Conservation (phyloP, 2,113 vertebrate species). For the Paedocypris sp. region DNA sequence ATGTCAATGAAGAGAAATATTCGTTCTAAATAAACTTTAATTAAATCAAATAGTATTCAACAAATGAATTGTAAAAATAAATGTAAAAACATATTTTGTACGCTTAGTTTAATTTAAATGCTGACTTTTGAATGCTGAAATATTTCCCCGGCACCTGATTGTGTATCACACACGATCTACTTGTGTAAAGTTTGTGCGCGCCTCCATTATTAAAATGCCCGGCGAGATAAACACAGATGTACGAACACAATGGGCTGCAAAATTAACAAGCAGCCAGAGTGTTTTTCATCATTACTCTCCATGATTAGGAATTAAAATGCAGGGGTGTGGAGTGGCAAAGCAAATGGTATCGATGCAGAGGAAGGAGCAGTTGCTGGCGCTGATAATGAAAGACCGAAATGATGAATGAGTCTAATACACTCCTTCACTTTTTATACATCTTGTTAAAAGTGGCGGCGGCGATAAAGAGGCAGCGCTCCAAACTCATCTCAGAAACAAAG, state of each 20-base stretch:
- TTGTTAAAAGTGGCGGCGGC: constrained; percentile 49
- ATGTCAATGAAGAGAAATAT: too few species aligned
- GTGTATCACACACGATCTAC: background rate
- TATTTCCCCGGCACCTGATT: too few species aligned
- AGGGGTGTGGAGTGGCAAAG: constrained; percentile 36
- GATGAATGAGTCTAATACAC: constrained; percentile 59
- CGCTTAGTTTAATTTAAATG: too few species aligned
- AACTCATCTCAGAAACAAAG: constrained; percentile 38
- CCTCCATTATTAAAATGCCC: constrained; percentile 37
- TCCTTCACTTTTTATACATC: constrained; percentile 57
- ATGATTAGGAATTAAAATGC: constrained; percentile 59
- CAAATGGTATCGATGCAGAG: constrained; percentile 42
- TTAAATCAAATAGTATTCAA: too few species aligned
- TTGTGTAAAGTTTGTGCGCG: background rate
- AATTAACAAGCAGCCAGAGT: constrained; percentile 44
- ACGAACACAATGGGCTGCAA: constrained; percentile 47
- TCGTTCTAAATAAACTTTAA: too few species aligned
- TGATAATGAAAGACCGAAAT: constrained; percentile 53
- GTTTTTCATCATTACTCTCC: constrained; percentile 57
- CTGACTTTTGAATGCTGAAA: too few species aligned
- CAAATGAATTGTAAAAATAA: too few species aligned
- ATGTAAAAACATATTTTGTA: too few species aligned
- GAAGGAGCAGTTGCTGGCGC: constrained; percentile 35
- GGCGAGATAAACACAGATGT: constrained; percentile 55
- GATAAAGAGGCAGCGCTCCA: constrained; percentile 42